These are phyloP conservation scores for Bambusicola thoracicus DNA, from an alignment of 2,113 vertebrate species.

Conservation along the genomic window DNA sequence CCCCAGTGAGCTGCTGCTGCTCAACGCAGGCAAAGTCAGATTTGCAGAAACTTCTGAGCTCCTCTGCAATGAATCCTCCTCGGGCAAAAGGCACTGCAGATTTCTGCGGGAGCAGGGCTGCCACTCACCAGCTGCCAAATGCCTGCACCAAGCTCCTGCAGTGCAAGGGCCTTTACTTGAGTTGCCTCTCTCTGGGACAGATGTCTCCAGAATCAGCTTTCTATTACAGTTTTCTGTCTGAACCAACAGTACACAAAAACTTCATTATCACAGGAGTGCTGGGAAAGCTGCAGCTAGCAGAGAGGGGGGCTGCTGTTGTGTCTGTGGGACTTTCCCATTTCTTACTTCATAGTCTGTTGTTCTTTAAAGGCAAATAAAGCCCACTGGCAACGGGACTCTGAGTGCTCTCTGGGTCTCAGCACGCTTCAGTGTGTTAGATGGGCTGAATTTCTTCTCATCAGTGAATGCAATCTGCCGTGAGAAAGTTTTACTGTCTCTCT, in stretches of 20 bases:
- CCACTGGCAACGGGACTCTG: neutral
- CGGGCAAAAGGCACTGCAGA: neutral
- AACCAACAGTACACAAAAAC: neutral
- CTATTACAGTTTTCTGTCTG: neutral
- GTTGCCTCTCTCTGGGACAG: neutral
- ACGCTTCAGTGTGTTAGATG: conserved; percentile 56
- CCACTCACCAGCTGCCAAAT: neutral
- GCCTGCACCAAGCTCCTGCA: neutral
- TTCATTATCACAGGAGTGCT: neutral
- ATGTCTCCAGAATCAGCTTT: neutral
- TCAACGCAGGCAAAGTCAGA: neutral
- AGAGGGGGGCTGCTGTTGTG: neutral
- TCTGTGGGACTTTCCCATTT: neutral
- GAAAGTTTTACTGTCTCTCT: conserved; percentile 81
- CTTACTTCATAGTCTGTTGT: neutral
- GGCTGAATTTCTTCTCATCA: conserved; percentile 73
- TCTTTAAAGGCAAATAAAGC: conserved; percentile 58
- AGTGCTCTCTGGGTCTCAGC: conserved; percentile 58
- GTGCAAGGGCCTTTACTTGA: neutral
- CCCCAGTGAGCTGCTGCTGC: rapidly evolving
- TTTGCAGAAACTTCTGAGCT: neutral
- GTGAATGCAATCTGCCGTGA: conserved; percentile 77
- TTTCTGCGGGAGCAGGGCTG: neutral
- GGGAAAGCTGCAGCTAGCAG: neutral
- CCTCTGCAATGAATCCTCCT: neutral